Base-by-base conservation (phyloP, 1,140 invertebrate genomes). In the Arctopsyche grandis region DNA sequence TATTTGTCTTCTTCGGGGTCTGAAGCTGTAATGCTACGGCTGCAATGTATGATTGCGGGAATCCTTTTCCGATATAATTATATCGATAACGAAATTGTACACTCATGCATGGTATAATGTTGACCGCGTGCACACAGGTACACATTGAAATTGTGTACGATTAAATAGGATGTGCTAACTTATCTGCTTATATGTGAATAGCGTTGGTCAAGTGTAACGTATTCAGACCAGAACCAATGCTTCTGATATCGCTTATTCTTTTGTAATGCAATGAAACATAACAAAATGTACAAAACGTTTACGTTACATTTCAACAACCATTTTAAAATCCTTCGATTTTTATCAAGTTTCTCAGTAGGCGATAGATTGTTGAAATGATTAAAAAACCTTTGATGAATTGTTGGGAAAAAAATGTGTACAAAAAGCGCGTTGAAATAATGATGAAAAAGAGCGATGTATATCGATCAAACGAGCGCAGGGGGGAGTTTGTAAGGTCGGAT, bases 41-140 rank as follows among this genome's bases (percentile, higher is more conserved):
- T 52, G 19, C 63, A n/a, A 66, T 29, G 10, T 66, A 66, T 66
- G 63, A 66, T 66, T 66, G 63, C 63, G 14, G 22, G 63, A 66
- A 66, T 66, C 63, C 63, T 66, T 66, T 66, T 66, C 14, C 63
- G 63, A 66, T 66, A 66, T 29, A 26, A 66, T 66, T 66, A 66
- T 66, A 22, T 26, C 9, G 63, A 66, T 66, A 66, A 29, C 63
- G 24, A 66, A 66, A 66, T 66, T 66, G 63, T 66, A 66, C 24
- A 22, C 9, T 29, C 21, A 29, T 26, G 21, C 24, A 26, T 52
- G 48, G 48, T 16, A 14, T 12, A 52, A 52, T 16, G 16, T 16
- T 12, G 48, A 52, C 16, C 48, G 16, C 12, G 16, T 16, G 12
- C 29, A 38, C 29, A 38, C 7, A 38, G 29, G 7, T 38, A 38